A percentile compares a stretch with the other conserved stretches of the same genome.
phyloP scores from a whole-genome alignment of 2,797 vertebrate species.

The Betta splendens region DNA sequence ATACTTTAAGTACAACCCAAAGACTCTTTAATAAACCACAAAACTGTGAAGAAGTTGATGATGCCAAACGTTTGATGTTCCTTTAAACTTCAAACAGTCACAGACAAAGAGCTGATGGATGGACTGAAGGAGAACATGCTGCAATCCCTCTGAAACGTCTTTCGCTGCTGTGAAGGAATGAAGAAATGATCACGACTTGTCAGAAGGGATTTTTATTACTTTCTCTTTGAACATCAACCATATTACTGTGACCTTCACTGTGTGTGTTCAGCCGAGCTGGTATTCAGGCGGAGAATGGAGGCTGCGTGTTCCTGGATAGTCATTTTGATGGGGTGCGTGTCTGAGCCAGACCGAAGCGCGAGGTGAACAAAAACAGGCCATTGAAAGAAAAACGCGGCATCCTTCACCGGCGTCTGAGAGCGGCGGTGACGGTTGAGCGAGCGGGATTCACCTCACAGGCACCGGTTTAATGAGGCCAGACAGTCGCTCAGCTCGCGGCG shows the following conservation, averaged over 20 bases:
- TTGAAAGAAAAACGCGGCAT: conserved; percentile 21
- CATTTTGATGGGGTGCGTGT: conserved; percentile 29
- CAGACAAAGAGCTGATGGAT: no score
- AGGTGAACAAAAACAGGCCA: conserved; percentile 36
- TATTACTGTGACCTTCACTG: neutral
- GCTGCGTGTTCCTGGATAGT: conserved; percentile 11
- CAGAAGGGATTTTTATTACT: no score
- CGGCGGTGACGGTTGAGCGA: conserved; percentile 1
- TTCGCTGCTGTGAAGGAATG: no score
- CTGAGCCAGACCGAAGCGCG: conserved; percentile 12
- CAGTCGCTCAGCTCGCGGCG: neutral
- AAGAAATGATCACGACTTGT: no score
- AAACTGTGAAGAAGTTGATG: no score
- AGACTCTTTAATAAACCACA: no score
- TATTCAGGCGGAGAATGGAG: conserved; percentile 6
- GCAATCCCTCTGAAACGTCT: no score
- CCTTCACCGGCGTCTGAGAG: neutral
- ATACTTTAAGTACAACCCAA: no score
- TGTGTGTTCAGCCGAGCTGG: conserved; percentile 9
- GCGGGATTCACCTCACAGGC: conserved; percentile 8
- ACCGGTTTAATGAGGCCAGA: conserved; percentile 16
- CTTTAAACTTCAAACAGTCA: no score
- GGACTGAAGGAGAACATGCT: no score
- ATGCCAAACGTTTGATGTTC: no score
- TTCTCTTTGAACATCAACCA: neutral